Evolutionary conservation across 2,113 vertebrate species (phyloP), one percentile per base, ranked within the genome.

Genomic region (Rhineura floridana): DNA sequence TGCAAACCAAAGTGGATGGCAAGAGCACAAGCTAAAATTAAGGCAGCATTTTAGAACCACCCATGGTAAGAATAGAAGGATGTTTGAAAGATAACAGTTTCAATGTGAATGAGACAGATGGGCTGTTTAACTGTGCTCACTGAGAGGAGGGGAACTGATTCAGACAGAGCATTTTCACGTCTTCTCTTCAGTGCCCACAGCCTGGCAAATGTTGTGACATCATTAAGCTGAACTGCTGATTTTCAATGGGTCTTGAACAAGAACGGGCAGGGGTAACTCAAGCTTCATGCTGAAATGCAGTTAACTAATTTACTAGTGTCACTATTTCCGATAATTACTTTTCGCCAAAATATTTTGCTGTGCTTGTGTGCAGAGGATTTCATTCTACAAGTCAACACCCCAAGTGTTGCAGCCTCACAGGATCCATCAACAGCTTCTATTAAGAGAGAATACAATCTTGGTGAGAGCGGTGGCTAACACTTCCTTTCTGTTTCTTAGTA

Each of bases 341-440:
- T 97, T 96, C 96, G 97, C 96, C 97, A 97, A 98, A 98, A 98
- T 98, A 98, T 98, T 98, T 98, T 97, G 97, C 96, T 97, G 93
- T 96, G 96, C 97, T 97, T 97, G 94, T 97, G 95, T 97, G 95
- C 95, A 95, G 95, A 95, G 93, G 94, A 97, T 96, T 97, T 97
- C 96, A 96, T 96, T 97, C 97, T 96, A 94, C 91, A 96, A 97
- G 97, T 98, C 97, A 96, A 97, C 97, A 97, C 96, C 89, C 93
- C 92, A 93, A 96, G 94, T 94, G 93, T 94, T 95, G 94, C 95
- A 96, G 93, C 94, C 97, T 97, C 93, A 78, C 95, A 96, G 94
- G 95, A 96, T 97, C 97, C 96, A 96, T 97, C 96, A 97, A 96
- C 96, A 97, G 95, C 93, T 97, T 96, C 96, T 97, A 95, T 96